phyloP scores from a whole-genome alignment of 2,113 vertebrate species.

The Cathartes aura region DNA sequence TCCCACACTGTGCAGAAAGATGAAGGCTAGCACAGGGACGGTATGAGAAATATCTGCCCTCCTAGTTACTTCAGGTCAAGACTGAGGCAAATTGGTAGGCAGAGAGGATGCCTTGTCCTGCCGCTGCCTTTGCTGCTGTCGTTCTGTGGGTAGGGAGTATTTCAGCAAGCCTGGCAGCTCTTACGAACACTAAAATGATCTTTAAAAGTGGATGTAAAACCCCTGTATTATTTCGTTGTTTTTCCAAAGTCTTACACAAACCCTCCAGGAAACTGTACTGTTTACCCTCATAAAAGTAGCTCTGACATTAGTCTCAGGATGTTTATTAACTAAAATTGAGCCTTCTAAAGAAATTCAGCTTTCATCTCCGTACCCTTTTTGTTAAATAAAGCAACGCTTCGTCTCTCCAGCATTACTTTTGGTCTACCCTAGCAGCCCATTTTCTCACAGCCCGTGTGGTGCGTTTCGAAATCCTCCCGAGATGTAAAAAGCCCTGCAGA shows the following conservation, averaged over 20 bases:
- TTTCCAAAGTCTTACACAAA: background rate
- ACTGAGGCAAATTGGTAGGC: background rate
- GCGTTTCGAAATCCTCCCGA: background rate
- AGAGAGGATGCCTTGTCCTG: background rate
- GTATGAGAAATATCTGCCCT: background rate
- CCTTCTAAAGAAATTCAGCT: background rate
- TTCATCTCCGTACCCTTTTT: background rate
- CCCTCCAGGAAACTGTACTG: background rate
- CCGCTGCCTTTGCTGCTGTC: background rate
- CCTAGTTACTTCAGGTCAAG: background rate
- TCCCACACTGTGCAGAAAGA: background rate
- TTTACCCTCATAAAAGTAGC: background rate
- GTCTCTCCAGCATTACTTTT: background rate
- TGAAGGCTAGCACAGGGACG: background rate
- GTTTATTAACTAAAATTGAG: background rate
- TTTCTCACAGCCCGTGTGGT: accelerated
- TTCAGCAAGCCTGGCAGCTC: background rate
- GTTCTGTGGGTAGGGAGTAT: background rate
- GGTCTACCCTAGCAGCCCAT: background rate
- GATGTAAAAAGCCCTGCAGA: background rate
- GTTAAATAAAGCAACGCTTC: background rate
- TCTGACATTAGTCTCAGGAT: background rate
- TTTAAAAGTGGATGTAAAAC: slow-evolving; percentile 1
- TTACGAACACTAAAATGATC: background rate
- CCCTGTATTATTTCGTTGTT: slow-evolving; percentile 2